phyloP scores from a whole-genome alignment of 2,888 invertebrate genomes.

The Drosophila buzzatii region DNA sequence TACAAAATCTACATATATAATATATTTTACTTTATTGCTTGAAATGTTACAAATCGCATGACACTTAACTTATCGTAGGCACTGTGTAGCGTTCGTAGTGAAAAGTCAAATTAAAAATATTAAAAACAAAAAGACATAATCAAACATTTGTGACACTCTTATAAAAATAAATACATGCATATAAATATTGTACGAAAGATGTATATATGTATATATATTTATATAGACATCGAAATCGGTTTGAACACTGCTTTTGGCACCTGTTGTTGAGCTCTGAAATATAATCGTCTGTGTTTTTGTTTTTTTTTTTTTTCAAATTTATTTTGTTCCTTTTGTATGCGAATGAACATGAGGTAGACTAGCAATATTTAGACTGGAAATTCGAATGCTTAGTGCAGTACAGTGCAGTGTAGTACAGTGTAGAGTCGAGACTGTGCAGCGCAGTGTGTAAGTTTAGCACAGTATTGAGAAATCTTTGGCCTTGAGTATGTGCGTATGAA shows the following conservation, averaged over 20 bases:
- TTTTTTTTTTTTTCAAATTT: not conserved
- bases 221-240: slow-evolving; percentile 50
- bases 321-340: slow-evolving; percentile 9
- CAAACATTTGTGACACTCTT: slow-evolving; percentile 42
- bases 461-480: slow-evolving; percentile 78
- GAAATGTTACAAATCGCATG: slow-evolving; percentile 47
- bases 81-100: slow-evolving; percentile 34
- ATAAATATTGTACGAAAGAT: slow-evolving; percentile 33
- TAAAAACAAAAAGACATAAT: slow-evolving; percentile 1
- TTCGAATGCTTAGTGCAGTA: slow-evolving; percentile 50
- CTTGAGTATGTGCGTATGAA: slow-evolving; percentile 62
- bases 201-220: slow-evolving; percentile 4
- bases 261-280: slow-evolving; percentile 45
- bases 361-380: slow-evolving; percentile 60
- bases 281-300: slow-evolving; percentile 5
- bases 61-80: slow-evolving; percentile 40
- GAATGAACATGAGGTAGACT: slow-evolving; percentile 72
- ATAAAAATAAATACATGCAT: slow-evolving; percentile 54
- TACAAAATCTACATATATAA: slow-evolving; percentile 38
- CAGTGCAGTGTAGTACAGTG: slow-evolving; percentile 7
- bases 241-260: slow-evolving; percentile 64
- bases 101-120: slow-evolving; percentile 6
- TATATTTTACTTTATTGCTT: slow-evolving; percentile 42
- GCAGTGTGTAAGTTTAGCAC: slow-evolving; percentile 43
- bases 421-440: slow-evolving; percentile 12